Base-by-base conservation (phyloP, 2,888 invertebrate genomes). In the Quadroppia sp. region DNA sequence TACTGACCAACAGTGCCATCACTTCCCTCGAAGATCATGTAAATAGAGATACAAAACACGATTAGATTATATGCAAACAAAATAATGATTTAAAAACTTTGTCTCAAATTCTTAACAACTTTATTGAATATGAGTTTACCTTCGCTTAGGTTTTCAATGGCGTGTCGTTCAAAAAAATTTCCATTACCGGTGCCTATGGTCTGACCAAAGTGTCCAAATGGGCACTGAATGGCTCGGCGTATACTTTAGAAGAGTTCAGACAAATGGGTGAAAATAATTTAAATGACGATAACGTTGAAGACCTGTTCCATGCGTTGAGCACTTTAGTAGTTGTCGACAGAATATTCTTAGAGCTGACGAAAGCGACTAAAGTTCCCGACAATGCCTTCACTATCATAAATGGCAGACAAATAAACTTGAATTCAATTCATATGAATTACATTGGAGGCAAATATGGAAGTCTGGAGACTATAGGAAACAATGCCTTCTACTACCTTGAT, bases 1-100 rank as follows among this genome's bases (percentile, higher is more conserved):
- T 67, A 15, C 23, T 67, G 15, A 25, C 42, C 6, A 67, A 67
- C 25, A 67, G 67, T 67, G 67, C 67, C 67, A 42, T 67, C 23
- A 67, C 67, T 42, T 6, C 6, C 23, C 36, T 67, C 20, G 67
- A 67, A 40, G 67, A 67, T 67, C 3, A 67, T 42, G 67, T 42
- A 67, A 42, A 42, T 67, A 61, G 30, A 6, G 32, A 61, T 15
- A 61, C 17, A n/a, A 36, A 9, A 36, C 36, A 7, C 36, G 36
- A 36, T 25, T 13, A 15, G 11, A 61, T n/a, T 32, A 13, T 32
- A 9, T 17, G 4, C 48, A 48, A 48, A 48, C 20, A 48, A 48
- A 48, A n/a, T 4, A n/a, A 4, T 48, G 15, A 48, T 9, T 48
- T 15, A 48, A 48, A 48, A 2, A 48, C 15, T 9, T n/a, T n/a